Evolutionary conservation across 2,113 vertebrate genomes (phyloP).

Genomic region (Eudyptes chrysolophus): DNA sequence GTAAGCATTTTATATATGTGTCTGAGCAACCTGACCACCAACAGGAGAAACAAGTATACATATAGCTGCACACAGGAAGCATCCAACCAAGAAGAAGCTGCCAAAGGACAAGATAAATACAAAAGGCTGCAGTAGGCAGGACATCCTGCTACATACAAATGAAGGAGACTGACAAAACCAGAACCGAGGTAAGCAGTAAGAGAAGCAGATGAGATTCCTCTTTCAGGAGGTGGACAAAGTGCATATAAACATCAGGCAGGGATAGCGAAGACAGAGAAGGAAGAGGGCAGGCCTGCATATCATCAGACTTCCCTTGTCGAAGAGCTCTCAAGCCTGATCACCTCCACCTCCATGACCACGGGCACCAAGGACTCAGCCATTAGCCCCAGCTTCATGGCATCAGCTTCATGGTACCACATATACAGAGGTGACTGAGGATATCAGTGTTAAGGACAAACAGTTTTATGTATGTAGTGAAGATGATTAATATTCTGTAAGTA

Average conservation of each 20-base stretch:
- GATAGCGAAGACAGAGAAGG: background rate
- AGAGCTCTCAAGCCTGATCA: background rate
- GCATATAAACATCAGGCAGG: background rate
- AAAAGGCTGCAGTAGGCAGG: background rate
- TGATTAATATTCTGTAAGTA: background rate
- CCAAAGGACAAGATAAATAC: background rate
- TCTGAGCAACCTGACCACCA: background rate
- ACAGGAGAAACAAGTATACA: background rate
- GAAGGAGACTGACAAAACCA: background rate
- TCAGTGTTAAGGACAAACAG: background rate
- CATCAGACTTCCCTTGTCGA: background rate
- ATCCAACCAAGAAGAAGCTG: background rate
- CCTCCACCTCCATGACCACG: background rate
- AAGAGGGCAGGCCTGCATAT: background rate
- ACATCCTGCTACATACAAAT: background rate
- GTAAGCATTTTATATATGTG: background rate
- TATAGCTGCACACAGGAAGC: background rate
- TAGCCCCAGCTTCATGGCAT: background rate
- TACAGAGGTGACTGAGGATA: background rate
- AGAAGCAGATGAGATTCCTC: background rate
- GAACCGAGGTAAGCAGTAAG: background rate
- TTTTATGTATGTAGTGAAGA: background rate
- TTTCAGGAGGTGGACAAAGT: background rate
- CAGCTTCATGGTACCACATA: background rate
- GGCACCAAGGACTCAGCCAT: background rate